Conservation (phyloP, 2,888 invertebrate genomes). For the Mechanitis messenoides region DNA sequence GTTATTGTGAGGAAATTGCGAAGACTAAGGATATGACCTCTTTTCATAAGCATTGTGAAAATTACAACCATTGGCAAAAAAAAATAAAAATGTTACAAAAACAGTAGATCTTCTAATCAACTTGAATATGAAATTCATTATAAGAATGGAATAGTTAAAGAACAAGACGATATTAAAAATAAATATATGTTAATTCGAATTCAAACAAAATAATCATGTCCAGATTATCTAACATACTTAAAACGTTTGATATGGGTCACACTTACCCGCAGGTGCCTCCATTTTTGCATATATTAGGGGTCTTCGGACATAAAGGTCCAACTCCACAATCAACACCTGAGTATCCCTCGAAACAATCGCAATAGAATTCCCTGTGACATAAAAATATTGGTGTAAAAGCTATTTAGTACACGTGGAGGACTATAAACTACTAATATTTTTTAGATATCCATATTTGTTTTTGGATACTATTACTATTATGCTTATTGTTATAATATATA, state of each 20-base stretch:
- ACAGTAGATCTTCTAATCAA: slow-evolving; percentile 1
- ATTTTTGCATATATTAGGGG: slow-evolving; percentile 82
- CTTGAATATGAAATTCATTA: neutral
- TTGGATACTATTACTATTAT: too few species aligned
- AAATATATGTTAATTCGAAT: neutral
- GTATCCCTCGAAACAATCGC: slow-evolving; percentile 88
- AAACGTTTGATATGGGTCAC: slow-evolving; percentile 25
- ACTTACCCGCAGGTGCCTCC: slow-evolving; percentile 90
- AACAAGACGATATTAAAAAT: neutral
- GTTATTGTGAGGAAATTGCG: slow-evolving; percentile 51
- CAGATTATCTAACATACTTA: slow-evolving; percentile 1
- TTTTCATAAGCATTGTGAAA: slow-evolving; percentile 19
- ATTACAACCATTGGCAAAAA: slow-evolving; percentile 8
- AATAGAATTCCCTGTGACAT: slow-evolving; percentile 81
- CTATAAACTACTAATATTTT: neutral
- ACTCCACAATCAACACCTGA: slow-evolving; percentile 86
- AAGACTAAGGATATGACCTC: slow-evolving; percentile 30
- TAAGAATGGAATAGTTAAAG: neutral
- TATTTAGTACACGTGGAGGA: neutral
- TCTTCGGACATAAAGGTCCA: slow-evolving; percentile 85
- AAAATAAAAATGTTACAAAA: neutral
- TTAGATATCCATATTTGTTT: neutral
- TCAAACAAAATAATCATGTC: slow-evolving; percentile 8
- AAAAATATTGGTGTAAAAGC: slow-evolving; percentile 6
- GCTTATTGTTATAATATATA: too few species aligned